Evolutionary conservation across 2,113 vertebrate genomes (phyloP).

Genomic region (Hystrix brachyura): DNA sequence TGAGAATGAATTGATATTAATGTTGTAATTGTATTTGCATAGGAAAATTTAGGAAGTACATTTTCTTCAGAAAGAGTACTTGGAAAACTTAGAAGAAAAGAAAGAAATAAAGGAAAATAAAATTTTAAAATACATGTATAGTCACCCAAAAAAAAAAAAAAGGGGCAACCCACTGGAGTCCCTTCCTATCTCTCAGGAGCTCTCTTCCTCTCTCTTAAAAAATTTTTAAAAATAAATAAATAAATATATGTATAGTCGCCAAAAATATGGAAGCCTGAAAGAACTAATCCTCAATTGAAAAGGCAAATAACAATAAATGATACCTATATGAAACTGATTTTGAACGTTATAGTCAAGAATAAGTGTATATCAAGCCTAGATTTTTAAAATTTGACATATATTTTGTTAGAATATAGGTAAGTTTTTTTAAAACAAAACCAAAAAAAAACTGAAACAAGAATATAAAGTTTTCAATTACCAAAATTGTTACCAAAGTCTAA

Average conservation of each 20-base stretch:
- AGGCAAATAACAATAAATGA: not conserved
- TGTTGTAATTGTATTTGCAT: not conserved
- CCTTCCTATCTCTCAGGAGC: no score
- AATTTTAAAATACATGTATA: not conserved
- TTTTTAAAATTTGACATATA: not conserved
- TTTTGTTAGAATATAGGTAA: not conserved
- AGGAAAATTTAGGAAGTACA: not conserved
- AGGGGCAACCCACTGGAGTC: no score
- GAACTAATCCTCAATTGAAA: not conserved
- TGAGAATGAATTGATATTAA: not conserved
- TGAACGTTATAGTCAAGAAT: not conserved
- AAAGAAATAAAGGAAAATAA: slow-evolving; percentile 62
- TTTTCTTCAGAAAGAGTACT: slow-evolving; percentile 48
- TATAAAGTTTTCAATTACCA: not conserved
- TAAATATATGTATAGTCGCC: not conserved
- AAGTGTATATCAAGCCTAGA: not conserved
- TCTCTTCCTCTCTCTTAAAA: no score
- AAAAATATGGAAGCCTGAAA: slow-evolving; percentile 28
- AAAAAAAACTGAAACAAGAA: no score
- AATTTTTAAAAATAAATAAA: no score
- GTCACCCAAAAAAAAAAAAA: not conserved
- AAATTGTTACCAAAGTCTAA: slow-evolving; percentile 18
- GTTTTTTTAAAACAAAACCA: not conserved
- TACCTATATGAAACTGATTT: slow-evolving; percentile 19
- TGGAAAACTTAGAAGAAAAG: slow-evolving; percentile 47